Evolutionary conservation across 2,888 invertebrate species (phyloP).

Genomic region (Idaea straminata): DNA sequence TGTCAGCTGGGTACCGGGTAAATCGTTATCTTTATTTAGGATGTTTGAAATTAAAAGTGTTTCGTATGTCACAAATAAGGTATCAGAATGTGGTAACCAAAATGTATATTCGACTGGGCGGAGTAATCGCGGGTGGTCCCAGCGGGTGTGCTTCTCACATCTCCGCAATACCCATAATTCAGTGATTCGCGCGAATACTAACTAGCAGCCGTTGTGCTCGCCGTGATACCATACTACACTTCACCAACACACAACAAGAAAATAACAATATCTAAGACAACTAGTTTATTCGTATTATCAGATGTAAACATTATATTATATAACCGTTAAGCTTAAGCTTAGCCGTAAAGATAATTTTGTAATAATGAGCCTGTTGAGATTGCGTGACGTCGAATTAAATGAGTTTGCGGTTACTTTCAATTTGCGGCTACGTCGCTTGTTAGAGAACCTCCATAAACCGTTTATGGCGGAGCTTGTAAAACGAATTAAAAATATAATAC

Average conservation of each 20-base stretch:
- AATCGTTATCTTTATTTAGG: background rate
- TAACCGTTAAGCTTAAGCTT: conserved; percentile 18
- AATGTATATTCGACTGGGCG: conserved; percentile 37
- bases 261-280: conserved; percentile 17
- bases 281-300: conserved; percentile 27
- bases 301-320: conserved; percentile 27
- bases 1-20: no score
- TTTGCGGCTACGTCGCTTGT: conserved; percentile 62
- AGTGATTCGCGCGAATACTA: conserved; percentile 71
- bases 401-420: conserved; percentile 64
- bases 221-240: conserved; percentile 63
- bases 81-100: conserved; percentile 23
- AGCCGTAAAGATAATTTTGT: conserved; percentile 25
- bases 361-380: conserved; percentile 40
- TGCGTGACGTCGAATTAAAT: conserved; percentile 63
- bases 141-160: conserved; percentile 61
- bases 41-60: background rate
- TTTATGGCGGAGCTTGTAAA: conserved; percentile 48
- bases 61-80: conserved; percentile 3
- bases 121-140: conserved; percentile 69
- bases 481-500: conserved; percentile 39
- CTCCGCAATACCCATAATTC: conserved; percentile 71
- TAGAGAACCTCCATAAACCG: conserved; percentile 51
- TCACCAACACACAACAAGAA: conserved; percentile 56
- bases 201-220: conserved; percentile 59